phyloP scores from a whole-genome alignment of 1,140 invertebrate species.

The Pantala flavescens region DNA sequence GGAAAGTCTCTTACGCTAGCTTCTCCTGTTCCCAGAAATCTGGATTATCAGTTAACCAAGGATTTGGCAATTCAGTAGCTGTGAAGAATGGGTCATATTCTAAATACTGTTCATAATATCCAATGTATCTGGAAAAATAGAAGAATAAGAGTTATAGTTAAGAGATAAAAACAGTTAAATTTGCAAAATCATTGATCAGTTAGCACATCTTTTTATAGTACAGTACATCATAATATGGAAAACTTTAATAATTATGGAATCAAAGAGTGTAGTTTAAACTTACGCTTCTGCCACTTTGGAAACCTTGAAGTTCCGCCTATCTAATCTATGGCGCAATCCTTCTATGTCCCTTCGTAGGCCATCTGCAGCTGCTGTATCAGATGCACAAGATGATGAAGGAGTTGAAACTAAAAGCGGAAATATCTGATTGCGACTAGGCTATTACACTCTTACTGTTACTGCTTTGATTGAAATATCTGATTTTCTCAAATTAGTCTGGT shows the following conservation, averaged over 20 bases:
- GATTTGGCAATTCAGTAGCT: slow-evolving; percentile 83
- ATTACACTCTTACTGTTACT: no score
- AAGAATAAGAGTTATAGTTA: slow-evolving; percentile 9
- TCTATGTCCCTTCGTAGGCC: slow-evolving; percentile 50
- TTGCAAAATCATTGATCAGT: no score
- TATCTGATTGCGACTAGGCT: no score
- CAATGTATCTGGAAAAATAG: slow-evolving; percentile 58
- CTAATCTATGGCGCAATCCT: slow-evolving; percentile 62
- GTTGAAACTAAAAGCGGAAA: not conserved
- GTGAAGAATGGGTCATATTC: slow-evolving; percentile 93
- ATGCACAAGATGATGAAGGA: not conserved
- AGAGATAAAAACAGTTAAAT: slow-evolving; percentile 20
- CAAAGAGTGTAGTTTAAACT: slow-evolving; percentile 34
- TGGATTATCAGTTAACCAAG: slow-evolving; percentile 90
- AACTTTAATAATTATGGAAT: no score
- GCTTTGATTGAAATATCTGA: no score
- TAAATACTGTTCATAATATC: slow-evolving; percentile 91
- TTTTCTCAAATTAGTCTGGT: no score
- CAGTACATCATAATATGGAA: no score
- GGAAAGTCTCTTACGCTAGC: slow-evolving; percentile 52
- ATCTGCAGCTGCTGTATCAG: slow-evolving; percentile 7
- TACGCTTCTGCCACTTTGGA: slow-evolving; percentile 96
- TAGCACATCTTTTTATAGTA: no score
- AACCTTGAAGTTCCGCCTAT: slow-evolving; percentile 85
- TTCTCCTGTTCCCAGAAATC: slow-evolving; percentile 96